These are phyloP conservation scores for Apodemus sylvaticus DNA, from an alignment of 2,113 vertebrate species.

Conservation along the genomic window DNA sequence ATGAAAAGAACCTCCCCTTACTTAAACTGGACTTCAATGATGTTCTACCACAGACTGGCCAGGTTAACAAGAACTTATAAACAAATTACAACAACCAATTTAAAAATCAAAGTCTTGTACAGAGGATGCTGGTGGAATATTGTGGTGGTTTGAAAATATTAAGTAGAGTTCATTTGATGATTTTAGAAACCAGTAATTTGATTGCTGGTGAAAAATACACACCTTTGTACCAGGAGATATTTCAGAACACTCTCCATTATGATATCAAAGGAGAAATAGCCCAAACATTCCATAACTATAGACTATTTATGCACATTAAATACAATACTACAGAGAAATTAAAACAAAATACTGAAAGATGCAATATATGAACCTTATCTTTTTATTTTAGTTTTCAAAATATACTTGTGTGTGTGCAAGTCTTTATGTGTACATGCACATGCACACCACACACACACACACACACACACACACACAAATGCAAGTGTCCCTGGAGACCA, in stretches of 20 bases:
- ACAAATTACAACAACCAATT: background rate
- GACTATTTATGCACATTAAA: background rate
- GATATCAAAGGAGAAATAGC: background rate
- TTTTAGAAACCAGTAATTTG: background rate
- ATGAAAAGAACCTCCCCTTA: background rate
- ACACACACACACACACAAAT: background rate
- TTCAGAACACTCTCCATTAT: background rate
- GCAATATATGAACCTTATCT: background rate
- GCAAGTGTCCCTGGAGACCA: background rate
- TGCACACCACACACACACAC: background rate
- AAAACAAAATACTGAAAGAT: too few relatives aligned
- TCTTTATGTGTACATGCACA: background rate
- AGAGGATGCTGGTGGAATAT: background rate
- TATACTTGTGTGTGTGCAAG: background rate
- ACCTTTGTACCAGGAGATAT: background rate
- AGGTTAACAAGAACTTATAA: background rate
- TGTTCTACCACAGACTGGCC: background rate
- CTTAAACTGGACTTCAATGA: background rate
- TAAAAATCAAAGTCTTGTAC: background rate
- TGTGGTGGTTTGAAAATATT: background rate
- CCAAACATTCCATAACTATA: background rate
- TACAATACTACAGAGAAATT: background rate
- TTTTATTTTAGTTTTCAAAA: too few relatives aligned
- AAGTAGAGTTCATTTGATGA: background rate
- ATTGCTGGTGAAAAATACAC: slow-evolving; percentile 13